Percentiles rank a stretch among this genome's conserved stretches.
Conservation (phyloP, 2,797 vertebrate genomes). For the Petrocephalus sullivani region DNA sequence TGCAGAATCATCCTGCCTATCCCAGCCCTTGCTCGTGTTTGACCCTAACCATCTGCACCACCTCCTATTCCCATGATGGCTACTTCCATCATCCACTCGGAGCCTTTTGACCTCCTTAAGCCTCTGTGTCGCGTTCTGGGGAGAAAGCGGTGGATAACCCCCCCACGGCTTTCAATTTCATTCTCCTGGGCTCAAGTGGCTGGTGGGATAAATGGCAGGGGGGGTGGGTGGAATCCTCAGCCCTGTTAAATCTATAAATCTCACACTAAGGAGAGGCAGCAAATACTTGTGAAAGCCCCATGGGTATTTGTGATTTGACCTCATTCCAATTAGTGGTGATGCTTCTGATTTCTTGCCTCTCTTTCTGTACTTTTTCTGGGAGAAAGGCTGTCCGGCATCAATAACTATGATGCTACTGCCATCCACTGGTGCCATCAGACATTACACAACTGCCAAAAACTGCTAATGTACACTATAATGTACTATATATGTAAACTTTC, state of each 20-base stretch:
- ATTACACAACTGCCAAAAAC: background rate
- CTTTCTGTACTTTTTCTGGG: slow-evolving; percentile 23
- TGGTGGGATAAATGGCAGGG: background rate
- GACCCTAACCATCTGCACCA: background rate
- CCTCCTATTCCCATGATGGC: background rate
- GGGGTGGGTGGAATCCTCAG: slow-evolving; percentile 35
- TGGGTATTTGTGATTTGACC: slow-evolving; percentile 57
- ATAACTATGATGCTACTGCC: slow-evolving; percentile 49
- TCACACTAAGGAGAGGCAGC: slow-evolving; percentile 45
- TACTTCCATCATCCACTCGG: background rate
- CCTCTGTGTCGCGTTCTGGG: slow-evolving; percentile 41
- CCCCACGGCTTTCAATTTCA: slow-evolving; percentile 60
- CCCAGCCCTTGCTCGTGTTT: background rate
- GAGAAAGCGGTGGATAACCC: slow-evolving; percentile 46
- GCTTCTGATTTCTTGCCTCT: slow-evolving; percentile 47
- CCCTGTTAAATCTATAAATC: slow-evolving; percentile 56
- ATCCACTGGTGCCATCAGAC: slow-evolving; percentile 47
- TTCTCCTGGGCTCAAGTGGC: slow-evolving; percentile 57
- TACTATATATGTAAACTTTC: background rate
- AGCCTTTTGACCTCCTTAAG: slow-evolving; percentile 43
- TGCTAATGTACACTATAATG: background rate
- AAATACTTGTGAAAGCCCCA: slow-evolving; percentile 38
- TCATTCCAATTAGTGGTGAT: slow-evolving; percentile 43
- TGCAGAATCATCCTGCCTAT: background rate
- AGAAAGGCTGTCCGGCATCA: background rate